These are phyloP conservation scores for Otocyon megalotis DNA, from an alignment of 2,113 vertebrate species.

Conservation along the genomic window DNA sequence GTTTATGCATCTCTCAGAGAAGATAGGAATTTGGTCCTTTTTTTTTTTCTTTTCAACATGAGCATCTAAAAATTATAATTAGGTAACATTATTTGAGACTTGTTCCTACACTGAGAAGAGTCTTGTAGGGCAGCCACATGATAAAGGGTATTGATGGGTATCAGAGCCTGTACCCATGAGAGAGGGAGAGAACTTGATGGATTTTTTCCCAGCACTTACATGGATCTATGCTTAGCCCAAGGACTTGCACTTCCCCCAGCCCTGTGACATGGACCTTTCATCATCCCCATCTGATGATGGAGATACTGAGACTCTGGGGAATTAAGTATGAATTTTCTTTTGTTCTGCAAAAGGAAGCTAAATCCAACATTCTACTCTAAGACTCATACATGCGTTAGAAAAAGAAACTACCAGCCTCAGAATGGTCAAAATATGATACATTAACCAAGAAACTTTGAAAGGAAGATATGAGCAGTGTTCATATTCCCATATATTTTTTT, in stretches of 20 bases:
- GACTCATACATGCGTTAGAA: background rate
- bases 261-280: background rate
- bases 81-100: background rate
- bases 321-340: background rate
- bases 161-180: background rate
- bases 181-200: background rate
- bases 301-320: background rate
- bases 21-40: background rate
- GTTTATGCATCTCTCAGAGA: background rate
- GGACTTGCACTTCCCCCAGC: background rate
- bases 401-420: background rate
- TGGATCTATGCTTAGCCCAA: background rate
- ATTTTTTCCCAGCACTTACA: no score
- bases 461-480: background rate
- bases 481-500: background rate
- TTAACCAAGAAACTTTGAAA: background rate
- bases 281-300: background rate
- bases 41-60: background rate
- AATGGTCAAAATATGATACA: background rate
- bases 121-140: accelerated
- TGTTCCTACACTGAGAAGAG: background rate
- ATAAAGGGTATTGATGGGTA: background rate
- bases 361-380: background rate
- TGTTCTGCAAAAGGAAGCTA: background rate
- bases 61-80: background rate